These are phyloP conservation scores for Netelia fuscicornis DNA, from an alignment of 2,888 invertebrate species.

Conservation along the genomic window DNA sequence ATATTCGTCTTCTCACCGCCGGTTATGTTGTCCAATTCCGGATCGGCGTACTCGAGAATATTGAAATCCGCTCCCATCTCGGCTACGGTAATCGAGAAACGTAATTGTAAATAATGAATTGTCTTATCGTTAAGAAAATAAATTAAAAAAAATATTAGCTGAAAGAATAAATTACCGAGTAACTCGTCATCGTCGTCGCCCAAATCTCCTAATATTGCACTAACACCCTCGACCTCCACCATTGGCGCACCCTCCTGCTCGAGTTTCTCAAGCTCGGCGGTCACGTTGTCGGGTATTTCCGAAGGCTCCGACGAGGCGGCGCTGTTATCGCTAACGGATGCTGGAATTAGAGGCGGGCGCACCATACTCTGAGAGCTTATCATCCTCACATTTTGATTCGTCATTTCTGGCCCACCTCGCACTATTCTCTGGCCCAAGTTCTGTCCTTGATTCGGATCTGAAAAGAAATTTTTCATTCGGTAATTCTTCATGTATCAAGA, in stretches of 20 bases:
- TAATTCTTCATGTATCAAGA: background rate
- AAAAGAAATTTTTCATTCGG: constrained; percentile 21
- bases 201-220: constrained; percentile 92
- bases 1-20: constrained; percentile 94
- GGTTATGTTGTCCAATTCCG: constrained; percentile 93
- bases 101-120: background rate
- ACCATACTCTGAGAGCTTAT: constrained; percentile 77
- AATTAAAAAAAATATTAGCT: background rate
- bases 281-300: constrained; percentile 89
- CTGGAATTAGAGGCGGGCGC: constrained; percentile 78
- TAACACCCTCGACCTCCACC: constrained; percentile 89
- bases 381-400: constrained; percentile 80
- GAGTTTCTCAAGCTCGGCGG: constrained; percentile 89
- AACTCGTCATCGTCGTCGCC: constrained; percentile 95
- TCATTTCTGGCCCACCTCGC: constrained; percentile 77
- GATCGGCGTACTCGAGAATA: constrained; percentile 97
- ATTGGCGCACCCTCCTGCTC: constrained; percentile 89
- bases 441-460: constrained; percentile 79
- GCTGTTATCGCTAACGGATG: constrained; percentile 77
- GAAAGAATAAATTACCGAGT: constrained; percentile 85
- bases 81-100: constrained; percentile 83
- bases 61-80: constrained; percentile 98
- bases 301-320: constrained; percentile 84
- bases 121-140: background rate
- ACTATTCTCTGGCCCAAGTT: constrained; percentile 80